Evolutionary conservation across 2,113 vertebrate genomes (phyloP), one percentile per base, ranked within the genome.

Genomic region (Candoia aspera): DNA sequence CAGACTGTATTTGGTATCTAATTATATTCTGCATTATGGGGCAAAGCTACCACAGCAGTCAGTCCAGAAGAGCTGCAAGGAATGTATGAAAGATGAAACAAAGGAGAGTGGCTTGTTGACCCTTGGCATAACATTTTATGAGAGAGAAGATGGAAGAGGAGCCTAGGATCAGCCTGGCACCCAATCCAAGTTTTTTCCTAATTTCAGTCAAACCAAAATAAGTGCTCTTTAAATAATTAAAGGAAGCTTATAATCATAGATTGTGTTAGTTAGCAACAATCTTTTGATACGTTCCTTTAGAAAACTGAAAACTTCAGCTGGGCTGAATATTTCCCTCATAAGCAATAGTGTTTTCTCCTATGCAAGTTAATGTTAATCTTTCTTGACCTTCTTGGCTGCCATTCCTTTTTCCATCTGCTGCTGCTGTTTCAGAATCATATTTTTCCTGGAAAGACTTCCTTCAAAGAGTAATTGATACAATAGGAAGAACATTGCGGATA

Each of bases 1-100:
- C 90, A 96, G 93, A 90, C 89, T 87, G 95, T 94, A 96, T 95
- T 93, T 94, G 91, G 92, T 94, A 92, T 94, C 94, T 95, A 96
- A 95, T 84, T 57, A 79, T 49, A 60, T 59, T 33, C 29, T 53
- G 53, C 53, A 5, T 83, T 88, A 26, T 49, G 84, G 53, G 29
- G 37, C 33, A 87, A 42, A 58, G 73, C 1, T n/a, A 23, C 8
- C 86, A n/a, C 8, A 86, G 42, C 24, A 53, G 55, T 88, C 87
- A 17, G n/a, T 17, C 60, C 6, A 84, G 33, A 68, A 42, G 62
- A 17, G 29, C 8, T n/a, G 33, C 2, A 46, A 23, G 85, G 9
- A 42, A 87, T 58, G 26, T 46, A n/a, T 79, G 10, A 57, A 62
- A 92, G 68, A 23, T 21, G 24, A 49, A 73, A 60, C 29, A 33